These are phyloP conservation scores for Caenorhabditis plicata DNA, from an alignment of 2,888 invertebrate genomes.

Conservation along the genomic window DNA sequence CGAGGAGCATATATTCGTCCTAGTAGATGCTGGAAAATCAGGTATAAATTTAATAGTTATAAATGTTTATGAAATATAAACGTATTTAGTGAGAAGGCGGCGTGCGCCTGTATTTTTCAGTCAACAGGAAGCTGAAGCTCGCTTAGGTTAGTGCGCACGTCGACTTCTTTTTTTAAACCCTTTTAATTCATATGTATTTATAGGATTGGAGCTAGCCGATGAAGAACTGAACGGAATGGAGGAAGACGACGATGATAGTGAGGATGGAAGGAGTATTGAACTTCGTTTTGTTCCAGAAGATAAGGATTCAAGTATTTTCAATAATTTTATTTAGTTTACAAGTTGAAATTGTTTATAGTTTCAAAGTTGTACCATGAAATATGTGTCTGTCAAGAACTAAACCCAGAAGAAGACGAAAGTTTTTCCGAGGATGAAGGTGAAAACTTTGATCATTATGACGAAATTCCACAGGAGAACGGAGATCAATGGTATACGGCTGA, in stretches of 20 bases:
- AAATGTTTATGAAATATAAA: constrained; percentile 19
- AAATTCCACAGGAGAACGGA: constrained; percentile 6
- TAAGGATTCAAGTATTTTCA: constrained; percentile 31
- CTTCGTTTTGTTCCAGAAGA: constrained; percentile 55
- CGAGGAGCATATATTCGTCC: constrained; percentile 76
- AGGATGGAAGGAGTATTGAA: constrained; percentile 34
- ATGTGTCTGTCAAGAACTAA: constrained; percentile 78
- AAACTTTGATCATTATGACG: constrained; percentile 12
- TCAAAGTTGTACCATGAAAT: constrained; percentile 77
- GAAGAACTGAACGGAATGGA: constrained; percentile 36
- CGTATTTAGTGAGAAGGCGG: constrained; percentile 34
- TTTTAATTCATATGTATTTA: constrained; percentile 9
- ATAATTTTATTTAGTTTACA: background rate
- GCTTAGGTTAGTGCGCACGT: constrained; percentile 33
- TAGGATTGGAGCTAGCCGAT: constrained; percentile 42
- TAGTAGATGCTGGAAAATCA: constrained; percentile 72
- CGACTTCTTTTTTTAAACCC: constrained; percentile 7
- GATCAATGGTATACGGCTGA: constrained; percentile 43
- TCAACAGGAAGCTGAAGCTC: constrained; percentile 33
- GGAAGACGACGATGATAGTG: constrained; percentile 40
- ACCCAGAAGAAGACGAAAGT: constrained; percentile 78
- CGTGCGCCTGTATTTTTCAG: constrained; percentile 37
- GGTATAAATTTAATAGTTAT: constrained; percentile 28
- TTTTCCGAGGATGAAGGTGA: constrained; percentile 15
- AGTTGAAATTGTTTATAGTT: constrained; percentile 66